Evolutionary conservation across 2,797 vertebrate species (phyloP).

Genomic region (Enteromius fasciolatus): DNA sequence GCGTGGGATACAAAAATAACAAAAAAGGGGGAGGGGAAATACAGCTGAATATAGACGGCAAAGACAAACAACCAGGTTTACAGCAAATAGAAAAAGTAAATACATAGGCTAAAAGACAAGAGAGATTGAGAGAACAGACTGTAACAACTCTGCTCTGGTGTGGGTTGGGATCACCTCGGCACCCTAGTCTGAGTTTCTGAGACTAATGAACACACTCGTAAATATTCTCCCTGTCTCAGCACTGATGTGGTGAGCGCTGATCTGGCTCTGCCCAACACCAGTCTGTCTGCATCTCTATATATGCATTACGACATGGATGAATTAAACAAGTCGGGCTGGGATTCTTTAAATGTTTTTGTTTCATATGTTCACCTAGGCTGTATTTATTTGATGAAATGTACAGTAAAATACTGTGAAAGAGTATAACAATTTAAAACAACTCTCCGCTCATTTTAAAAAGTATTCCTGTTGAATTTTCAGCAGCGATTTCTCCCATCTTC

Average conservation of each 20-base stretch:
- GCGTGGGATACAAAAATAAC: slow-evolving; percentile 15
- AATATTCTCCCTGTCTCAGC: slow-evolving; percentile 57
- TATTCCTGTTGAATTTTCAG: neutral
- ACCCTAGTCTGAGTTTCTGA: slow-evolving; percentile 36
- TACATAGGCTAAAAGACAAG: neutral
- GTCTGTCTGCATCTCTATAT: slow-evolving; percentile 20
- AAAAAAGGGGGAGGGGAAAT: neutral
- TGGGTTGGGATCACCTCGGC: slow-evolving; percentile 28
- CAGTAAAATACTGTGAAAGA: neutral
- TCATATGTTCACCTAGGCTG: neutral
- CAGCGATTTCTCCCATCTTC: neutral
- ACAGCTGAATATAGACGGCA: slow-evolving; percentile 36
- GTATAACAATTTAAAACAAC: neutral
- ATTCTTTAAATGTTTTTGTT: neutral
- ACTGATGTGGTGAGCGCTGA: slow-evolving; percentile 40
- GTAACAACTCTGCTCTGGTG: slow-evolving; percentile 36
- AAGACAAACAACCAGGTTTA: slow-evolving; percentile 14
- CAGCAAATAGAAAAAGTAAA: slow-evolving; percentile 16
- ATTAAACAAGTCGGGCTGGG: neutral
- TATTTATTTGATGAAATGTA: neutral
- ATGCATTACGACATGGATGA: neutral
- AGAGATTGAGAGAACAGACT: slow-evolving; percentile 6
- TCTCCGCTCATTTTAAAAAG: neutral
- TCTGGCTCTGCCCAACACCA: slow-evolving; percentile 29
- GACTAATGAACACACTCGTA: slow-evolving; percentile 48